Evolutionary conservation across 1,140 invertebrate genomes (phyloP), one percentile per base, ranked within the genome.

Genomic region (Drosophila nebulosa): DNA sequence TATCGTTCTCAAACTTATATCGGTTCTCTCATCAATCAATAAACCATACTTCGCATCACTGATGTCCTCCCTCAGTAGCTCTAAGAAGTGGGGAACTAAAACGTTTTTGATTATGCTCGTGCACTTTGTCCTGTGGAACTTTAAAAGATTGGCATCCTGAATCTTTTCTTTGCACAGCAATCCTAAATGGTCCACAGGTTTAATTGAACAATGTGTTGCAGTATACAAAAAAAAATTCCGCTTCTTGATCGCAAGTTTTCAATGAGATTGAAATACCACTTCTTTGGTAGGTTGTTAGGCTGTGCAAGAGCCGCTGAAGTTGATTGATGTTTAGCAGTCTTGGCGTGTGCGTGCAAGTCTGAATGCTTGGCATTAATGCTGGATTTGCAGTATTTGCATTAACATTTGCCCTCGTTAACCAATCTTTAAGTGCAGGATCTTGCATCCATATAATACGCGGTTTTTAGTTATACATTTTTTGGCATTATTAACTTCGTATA

Each of bases 221-320:
- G 35, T 57, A 21, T 21, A 36, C 14, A 57, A 57, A 57, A 57
- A 27, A 57, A 3, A 57, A 10, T 22, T 5, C 55, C 30, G 30
- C 55, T 10, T 36, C 16, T 52, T 57, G 55, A 18, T 57, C 4
- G 55, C 55, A 22, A 3, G 55, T 57, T 57, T 57, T 57, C 26
- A 35, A 6, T 18, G 30, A 21, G 14, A 36, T 21, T 18, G 30
- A 22, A 10, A 5, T 5, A 18, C 21, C 55, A 36, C n/a, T n/a
- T n/a, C n/a, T 36, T 36, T 10, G 55, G 14, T 22, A 57, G 5
- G 22, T 57, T 36, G 32, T 57, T 39, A 3, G 55, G 14, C 32
- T 57, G 32, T 36, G 55, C 7, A 57, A 35, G 18, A 22, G 55
- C 16, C 7, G 30, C 4, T 57, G 55, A 57, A 35, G 52, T 14